Base-by-base conservation (phyloP, 1,140 invertebrate species). In the Dendrolimus kikuchii region DNA sequence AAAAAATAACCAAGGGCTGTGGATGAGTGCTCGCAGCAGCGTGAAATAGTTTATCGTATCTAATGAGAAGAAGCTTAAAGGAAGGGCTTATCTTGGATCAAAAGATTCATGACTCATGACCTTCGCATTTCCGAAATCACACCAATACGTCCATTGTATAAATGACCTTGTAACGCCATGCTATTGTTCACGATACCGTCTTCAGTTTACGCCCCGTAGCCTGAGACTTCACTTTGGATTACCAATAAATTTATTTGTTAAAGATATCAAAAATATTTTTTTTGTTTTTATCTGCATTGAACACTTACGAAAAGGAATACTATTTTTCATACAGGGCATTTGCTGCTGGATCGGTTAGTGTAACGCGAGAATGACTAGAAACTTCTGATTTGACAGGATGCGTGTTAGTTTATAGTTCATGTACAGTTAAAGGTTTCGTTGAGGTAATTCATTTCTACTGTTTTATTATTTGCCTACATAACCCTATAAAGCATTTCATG, bases 91-190 rank as follows among this genome's bases (percentile, higher is more conserved):
- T 80, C 77, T 59, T 38, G 43, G 45, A 64, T 77, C 65, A 46
- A 40, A 62, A 68, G 23, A 23, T 23, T 23, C 60, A 63, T 73
- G 68, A 76, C 45, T 36, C 40, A 6, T 73, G 71, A 68, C 79
- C 79, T 81, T 81, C 68, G 62, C 68, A 72, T 81, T 81, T 81
- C 71, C 76, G 82, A 85, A 85, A 80, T 77, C 66, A 69, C 55
- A 23, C 57, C 55, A 51, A 50, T 57, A 46, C 56, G 57, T 51
- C 71, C 60, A 81, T 83, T 83, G 77, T 80, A 55, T 59, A 40
- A 38, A 38, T 41, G 68, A 56, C 81, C 77, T 84, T 74, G 67
- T 52, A 38, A 41, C 53, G 46, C 58, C 55, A 53, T 52, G 51
- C 72, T 58, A 82, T 85, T 85, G 77, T 82, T 77, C 55, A 51